Percentiles rank a stretch among this genome's conserved stretches.
These are phyloP conservation scores for Schizopygopsis malacanthus DNA, from an alignment of 2,797 vertebrate species.

Conservation along the genomic window DNA sequence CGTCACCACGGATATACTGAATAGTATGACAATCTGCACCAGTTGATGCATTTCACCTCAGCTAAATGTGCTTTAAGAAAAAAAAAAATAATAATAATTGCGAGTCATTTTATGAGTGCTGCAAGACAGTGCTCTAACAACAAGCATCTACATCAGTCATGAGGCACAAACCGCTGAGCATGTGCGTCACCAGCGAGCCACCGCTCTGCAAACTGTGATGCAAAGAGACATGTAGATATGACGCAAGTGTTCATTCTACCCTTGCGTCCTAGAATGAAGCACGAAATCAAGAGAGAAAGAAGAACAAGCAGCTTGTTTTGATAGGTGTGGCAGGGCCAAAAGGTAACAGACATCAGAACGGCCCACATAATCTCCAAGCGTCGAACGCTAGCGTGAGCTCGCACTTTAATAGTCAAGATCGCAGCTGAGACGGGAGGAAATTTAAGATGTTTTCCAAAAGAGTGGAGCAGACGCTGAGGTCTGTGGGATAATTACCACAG, in stretches of 20 bases:
- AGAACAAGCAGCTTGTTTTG: neutral
- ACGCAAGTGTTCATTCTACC: neutral
- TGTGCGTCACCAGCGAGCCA: slow-evolving; percentile 27
- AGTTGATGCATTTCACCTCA: neutral
- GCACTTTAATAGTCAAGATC: slow-evolving; percentile 18
- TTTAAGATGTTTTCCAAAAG: slow-evolving; percentile 25
- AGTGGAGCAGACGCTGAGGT: slow-evolving; percentile 7
- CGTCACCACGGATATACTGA: fast-evolving
- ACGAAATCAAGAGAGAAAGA: slow-evolving; percentile 1
- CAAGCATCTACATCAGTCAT: slow-evolving; percentile 27
- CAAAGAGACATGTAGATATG: slow-evolving; percentile 28
- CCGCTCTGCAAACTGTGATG: neutral
- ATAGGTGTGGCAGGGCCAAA: slow-evolving; percentile 5
- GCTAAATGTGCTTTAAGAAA: neutral
- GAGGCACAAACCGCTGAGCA: neutral
- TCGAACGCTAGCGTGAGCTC: slow-evolving; percentile 14
- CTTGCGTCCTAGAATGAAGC: neutral
- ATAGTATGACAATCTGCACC: neutral
- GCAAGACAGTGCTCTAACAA: slow-evolving; percentile 4
- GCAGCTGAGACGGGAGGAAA: slow-evolving; percentile 7
- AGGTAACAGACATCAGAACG: slow-evolving; percentile 1
- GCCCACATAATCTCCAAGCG: slow-evolving; percentile 21
- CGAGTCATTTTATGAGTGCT: slow-evolving; percentile 24
- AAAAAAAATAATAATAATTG: neutral
- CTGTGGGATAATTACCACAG: slow-evolving; percentile 35